A percentile compares a stretch with the other conserved stretches of the same genome.
phyloP scores from a whole-genome alignment of 2,888 invertebrate genomes.

The Ennomos fuscantarius region DNA sequence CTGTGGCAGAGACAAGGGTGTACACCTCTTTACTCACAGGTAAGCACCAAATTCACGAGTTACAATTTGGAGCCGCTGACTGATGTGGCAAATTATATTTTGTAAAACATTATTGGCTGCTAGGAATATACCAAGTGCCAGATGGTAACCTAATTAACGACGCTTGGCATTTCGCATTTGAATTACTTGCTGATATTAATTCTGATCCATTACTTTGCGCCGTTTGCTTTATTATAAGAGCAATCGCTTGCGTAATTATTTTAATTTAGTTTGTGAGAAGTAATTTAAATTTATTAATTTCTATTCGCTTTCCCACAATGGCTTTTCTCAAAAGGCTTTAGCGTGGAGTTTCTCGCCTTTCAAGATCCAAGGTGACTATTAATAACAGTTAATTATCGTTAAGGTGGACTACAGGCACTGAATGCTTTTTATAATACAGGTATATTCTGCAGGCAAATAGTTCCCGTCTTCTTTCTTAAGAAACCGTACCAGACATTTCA shows the following conservation, averaged over 20 bases:
- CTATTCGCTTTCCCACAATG: no score
- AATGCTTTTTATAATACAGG: no score
- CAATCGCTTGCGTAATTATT: constrained; percentile 3
- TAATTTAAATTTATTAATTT: constrained; percentile 7
- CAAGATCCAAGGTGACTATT: no score
- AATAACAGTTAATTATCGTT: no score
- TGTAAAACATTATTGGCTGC: constrained; percentile 35
- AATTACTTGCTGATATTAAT: constrained; percentile 11
- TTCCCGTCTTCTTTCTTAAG: no score
- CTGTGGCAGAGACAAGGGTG: not conserved
- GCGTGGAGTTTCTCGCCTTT: no score
- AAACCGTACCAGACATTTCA: no score
- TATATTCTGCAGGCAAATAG: no score
- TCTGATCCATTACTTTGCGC: constrained; percentile 14
- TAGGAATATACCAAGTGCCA: constrained; percentile 16
- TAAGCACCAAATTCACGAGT: constrained; percentile 26
- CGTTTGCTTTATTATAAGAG: constrained; percentile 9
- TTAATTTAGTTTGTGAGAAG: constrained; percentile 1
- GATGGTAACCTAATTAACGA: constrained; percentile 20
- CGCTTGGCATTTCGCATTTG: not conserved
- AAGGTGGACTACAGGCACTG: no score
- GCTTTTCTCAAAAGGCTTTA: no score
- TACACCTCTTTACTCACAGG: constrained; percentile 4
- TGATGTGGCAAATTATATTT: constrained; percentile 34
- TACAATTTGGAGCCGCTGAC: constrained; percentile 33